These are phyloP conservation scores for Trichogramma pretiosum DNA, from an alignment of 1,140 invertebrate species.

Conservation along the genomic window DNA sequence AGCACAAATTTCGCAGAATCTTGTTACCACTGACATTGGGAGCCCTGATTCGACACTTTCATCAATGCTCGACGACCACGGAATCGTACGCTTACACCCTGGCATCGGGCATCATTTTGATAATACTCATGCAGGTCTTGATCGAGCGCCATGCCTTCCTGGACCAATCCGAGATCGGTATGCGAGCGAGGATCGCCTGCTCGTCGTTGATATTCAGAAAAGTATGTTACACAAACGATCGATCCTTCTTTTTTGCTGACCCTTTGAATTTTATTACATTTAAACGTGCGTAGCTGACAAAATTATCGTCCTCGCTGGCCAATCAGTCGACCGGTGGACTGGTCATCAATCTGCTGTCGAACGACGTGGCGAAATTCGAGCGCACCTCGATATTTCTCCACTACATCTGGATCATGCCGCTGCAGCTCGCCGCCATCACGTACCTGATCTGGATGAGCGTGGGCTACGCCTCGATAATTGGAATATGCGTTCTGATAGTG, in stretches of 20 bases:
- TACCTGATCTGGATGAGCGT: conserved; percentile 56
- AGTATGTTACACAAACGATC: conserved; percentile 38
- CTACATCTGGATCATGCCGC: conserved; percentile 65
- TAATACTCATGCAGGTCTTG: conserved; percentile 35
- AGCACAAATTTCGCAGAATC: conserved; percentile 32
- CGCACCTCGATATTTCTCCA: conserved; percentile 44
- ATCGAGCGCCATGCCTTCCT: conserved; percentile 39
- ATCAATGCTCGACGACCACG: conserved; percentile 29
- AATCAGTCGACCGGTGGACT: conserved; percentile 65
- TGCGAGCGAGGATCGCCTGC: conserved; percentile 46
- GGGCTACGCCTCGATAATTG: conserved; percentile 49
- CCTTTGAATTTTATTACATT: neutral
- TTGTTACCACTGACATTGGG: conserved; percentile 37
- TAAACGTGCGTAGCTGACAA: conserved; percentile 23
- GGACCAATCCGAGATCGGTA: conserved; percentile 41
- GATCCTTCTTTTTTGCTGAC: neutral
- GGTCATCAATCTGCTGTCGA: conserved; percentile 79
- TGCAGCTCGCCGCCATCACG: conserved; percentile 54
- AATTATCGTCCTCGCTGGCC: conserved; percentile 43
- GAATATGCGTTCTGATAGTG: conserved; percentile 50
- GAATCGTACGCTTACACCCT: conserved; percentile 39
- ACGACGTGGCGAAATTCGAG: conserved; percentile 58
- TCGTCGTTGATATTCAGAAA: conserved; percentile 51
- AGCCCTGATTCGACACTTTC: conserved; percentile 43
- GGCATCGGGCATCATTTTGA: conserved; percentile 39